These are phyloP conservation scores for Oreohelix idahoensis DNA, from an alignment of 1,140 invertebrate species.

Conservation along the genomic window DNA sequence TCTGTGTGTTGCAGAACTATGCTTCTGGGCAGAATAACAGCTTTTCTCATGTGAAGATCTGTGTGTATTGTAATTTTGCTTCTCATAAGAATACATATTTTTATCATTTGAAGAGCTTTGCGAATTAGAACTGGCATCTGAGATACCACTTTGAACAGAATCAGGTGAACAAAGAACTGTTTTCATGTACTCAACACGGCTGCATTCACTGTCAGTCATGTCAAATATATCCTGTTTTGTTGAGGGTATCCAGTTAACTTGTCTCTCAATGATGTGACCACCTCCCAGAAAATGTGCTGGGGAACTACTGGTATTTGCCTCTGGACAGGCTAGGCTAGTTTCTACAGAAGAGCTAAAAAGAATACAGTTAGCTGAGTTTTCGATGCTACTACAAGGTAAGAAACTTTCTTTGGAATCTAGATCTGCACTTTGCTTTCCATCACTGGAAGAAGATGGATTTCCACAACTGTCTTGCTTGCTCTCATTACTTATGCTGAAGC, in stretches of 20 bases:
- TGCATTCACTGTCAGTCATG: not conserved
- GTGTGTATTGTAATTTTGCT: not conserved
- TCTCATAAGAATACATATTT: not conserved
- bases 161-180: not conserved
- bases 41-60: not conserved
- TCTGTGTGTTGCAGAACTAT: not conserved
- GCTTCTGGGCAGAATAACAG: not conserved
- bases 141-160: not conserved
- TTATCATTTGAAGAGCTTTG: not conserved
- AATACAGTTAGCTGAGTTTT: not conserved
- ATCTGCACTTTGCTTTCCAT: not conserved
- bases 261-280: not conserved
- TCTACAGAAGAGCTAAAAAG: not conserved
- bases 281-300: not conserved
- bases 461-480: not conserved
- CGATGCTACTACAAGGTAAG: not conserved
- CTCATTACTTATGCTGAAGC: not conserved
- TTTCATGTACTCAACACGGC: not conserved
- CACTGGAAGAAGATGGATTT: not conserved
- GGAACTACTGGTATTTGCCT: not conserved
- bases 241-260: not conserved
- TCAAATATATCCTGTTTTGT: not conserved
- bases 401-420: not conserved
- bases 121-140: not conserved
- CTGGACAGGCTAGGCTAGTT: not conserved